Percentiles rank a stretch among this genome's conserved stretches.
Conservation (phyloP, 2,113 vertebrate species). For the Sylvicapra grimmia region DNA sequence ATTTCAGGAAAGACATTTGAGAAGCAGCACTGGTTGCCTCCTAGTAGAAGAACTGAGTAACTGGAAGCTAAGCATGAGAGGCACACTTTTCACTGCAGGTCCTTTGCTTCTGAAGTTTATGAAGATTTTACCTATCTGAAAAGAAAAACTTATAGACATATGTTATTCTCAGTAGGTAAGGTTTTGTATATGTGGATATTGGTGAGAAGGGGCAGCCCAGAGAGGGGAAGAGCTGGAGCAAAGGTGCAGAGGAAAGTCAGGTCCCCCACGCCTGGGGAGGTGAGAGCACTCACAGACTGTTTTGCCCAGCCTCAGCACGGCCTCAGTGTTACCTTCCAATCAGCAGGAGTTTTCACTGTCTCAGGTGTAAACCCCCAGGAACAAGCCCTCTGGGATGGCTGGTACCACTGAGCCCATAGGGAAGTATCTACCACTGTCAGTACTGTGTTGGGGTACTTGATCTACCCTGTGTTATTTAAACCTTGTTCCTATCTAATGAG, state of each 20-base stretch:
- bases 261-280: neutral
- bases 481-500: neutral
- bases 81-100: neutral
- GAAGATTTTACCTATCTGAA: neutral
- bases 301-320: neutral
- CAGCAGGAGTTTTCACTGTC: neutral
- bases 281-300: neutral
- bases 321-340: neutral
- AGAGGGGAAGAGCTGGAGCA: neutral
- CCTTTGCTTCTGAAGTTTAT: neutral
- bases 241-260: neutral
- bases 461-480: neutral
- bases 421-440: neutral
- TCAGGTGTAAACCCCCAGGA: neutral
- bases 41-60: neutral
- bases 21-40: neutral
- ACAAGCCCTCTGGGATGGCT: neutral
- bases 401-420: neutral
- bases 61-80: neutral
- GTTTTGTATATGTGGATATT: rapidly evolving
- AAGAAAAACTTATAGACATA: neutral
- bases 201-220: neutral
- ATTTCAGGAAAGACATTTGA: neutral
- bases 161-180: too few species aligned
- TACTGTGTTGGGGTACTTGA: rapidly evolving